A percentile compares a stretch with the other conserved stretches of the same genome.
Conservation (phyloP, 2,113 vertebrate genomes). For the Brachyistius frenatus region DNA sequence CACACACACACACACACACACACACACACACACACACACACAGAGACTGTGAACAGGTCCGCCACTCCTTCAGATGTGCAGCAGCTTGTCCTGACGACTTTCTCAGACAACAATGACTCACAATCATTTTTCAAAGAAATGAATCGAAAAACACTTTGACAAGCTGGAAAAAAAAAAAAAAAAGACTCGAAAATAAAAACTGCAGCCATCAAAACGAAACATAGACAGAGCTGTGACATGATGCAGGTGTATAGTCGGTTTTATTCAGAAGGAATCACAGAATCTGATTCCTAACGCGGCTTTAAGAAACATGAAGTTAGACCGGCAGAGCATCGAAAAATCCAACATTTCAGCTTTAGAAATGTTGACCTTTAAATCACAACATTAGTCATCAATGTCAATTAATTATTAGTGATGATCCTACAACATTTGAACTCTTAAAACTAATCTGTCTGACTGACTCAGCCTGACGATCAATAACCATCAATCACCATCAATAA, state of each 20-base stretch:
- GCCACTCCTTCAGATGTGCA: conserved; percentile 79
- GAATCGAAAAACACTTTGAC: not conserved
- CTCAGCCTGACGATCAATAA: too few species aligned
- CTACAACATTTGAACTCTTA: not conserved
- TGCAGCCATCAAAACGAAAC: not conserved
- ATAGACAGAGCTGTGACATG: not conserved
- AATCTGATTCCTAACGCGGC: too few species aligned
- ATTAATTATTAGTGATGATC: not conserved
- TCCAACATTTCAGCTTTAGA: too few species aligned
- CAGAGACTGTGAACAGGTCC: conserved; percentile 18
- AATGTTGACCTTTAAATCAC: not conserved
- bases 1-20: too few species aligned
- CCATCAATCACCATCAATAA: too few species aligned
- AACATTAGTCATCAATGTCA: not conserved
- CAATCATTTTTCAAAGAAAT: not conserved
- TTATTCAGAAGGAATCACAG: not conserved
- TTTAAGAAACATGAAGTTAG: too few species aligned
- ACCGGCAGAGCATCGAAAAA: too few species aligned
- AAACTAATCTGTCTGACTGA: too few species aligned
- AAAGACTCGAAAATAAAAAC: not conserved
- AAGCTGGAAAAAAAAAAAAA: not conserved
- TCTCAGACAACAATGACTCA: conserved; percentile 47
- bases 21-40: too few species aligned
- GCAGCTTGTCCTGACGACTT: conserved; percentile 63
- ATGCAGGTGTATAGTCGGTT: not conserved